A percentile compares a stretch with the other conserved stretches of the same genome.
Evolutionary conservation across 2,797 vertebrate species (phyloP).

Genomic region (Adelosebastes latens): DNA sequence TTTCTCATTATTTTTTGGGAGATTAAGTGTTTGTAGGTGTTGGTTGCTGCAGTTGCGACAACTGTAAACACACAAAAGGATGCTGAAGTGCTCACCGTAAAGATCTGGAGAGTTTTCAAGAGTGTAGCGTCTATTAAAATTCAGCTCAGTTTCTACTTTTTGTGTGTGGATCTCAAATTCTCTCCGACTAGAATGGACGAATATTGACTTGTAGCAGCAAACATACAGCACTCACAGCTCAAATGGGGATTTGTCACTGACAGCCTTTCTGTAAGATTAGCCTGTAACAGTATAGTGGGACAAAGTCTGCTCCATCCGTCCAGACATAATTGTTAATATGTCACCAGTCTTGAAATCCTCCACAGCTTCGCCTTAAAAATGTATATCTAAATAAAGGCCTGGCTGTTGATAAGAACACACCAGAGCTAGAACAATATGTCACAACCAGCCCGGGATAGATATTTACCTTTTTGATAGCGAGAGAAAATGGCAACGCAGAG

Average conservation of each 20-base stretch:
- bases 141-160: slow-evolving; percentile 16
- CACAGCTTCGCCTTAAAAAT: slow-evolving; percentile 34
- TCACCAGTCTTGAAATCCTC: slow-evolving; percentile 31
- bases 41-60: slow-evolving; percentile 39
- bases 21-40: slow-evolving; percentile 45
- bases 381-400: slow-evolving; percentile 52
- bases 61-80: slow-evolving; percentile 42
- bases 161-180: slow-evolving; percentile 20
- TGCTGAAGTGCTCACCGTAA: slow-evolving; percentile 10
- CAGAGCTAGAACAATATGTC: slow-evolving; percentile 66
- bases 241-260: slow-evolving; percentile 33
- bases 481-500: slow-evolving; percentile 49
- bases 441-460: slow-evolving; percentile 47
- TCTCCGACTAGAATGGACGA: neutral
- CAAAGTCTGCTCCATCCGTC: slow-evolving; percentile 52
- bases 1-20: slow-evolving; percentile 73
- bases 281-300: slow-evolving; percentile 37
- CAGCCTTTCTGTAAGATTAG: slow-evolving; percentile 45
- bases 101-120: slow-evolving; percentile 8
- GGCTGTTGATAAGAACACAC: slow-evolving; percentile 45
- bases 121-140: slow-evolving; percentile 10
- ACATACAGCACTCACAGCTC: slow-evolving; percentile 21
- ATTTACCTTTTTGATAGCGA: slow-evolving; percentile 60
- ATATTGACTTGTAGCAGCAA: slow-evolving; percentile 9
- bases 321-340: slow-evolving; percentile 43